Conservation (phyloP, 2,888 invertebrate genomes). For the Eupsilia transversa region DNA sequence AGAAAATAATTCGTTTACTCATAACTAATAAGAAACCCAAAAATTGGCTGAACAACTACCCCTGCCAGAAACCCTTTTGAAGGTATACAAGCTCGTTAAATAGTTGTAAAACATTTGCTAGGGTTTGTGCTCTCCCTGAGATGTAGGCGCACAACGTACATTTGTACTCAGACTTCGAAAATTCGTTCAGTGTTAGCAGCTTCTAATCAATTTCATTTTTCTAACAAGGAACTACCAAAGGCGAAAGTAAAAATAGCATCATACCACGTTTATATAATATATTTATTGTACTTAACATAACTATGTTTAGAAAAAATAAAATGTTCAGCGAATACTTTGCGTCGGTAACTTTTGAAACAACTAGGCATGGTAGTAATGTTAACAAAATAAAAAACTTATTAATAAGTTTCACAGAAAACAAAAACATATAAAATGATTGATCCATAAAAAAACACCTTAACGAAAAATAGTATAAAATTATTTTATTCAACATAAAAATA, state of each 20-base stretch:
- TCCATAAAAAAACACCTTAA: slow-evolving; percentile 56
- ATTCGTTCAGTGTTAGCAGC: slow-evolving; percentile 1
- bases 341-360: slow-evolving; percentile 65
- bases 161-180: not conserved
- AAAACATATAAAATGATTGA: slow-evolving; percentile 67
- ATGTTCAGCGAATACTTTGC: slow-evolving; percentile 54
- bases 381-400: slow-evolving; percentile 65
- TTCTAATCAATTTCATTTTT: slow-evolving; percentile 25
- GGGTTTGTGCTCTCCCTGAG: slow-evolving; percentile 1
- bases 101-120: slow-evolving; percentile 11
- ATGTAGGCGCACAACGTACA: not conserved
- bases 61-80: slow-evolving; percentile 17
- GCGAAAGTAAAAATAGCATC: slow-evolving; percentile 54
- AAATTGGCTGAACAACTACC: slow-evolving; percentile 17
- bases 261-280: slow-evolving; percentile 63
- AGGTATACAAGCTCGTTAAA: slow-evolving; percentile 24
- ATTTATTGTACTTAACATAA: slow-evolving; percentile 71
- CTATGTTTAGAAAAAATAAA: slow-evolving; percentile 64
- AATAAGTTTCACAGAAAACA: slow-evolving; percentile 60
- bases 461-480: slow-evolving; percentile 66
- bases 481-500: slow-evolving; percentile 74
- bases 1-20: slow-evolving; percentile 12
- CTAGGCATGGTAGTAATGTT: slow-evolving; percentile 39
- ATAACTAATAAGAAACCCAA: not conserved
- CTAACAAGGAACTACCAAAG: slow-evolving; percentile 25